phyloP scores from a whole-genome alignment of 2,113 vertebrate genomes.

The Eolophus roseicapilla region DNA sequence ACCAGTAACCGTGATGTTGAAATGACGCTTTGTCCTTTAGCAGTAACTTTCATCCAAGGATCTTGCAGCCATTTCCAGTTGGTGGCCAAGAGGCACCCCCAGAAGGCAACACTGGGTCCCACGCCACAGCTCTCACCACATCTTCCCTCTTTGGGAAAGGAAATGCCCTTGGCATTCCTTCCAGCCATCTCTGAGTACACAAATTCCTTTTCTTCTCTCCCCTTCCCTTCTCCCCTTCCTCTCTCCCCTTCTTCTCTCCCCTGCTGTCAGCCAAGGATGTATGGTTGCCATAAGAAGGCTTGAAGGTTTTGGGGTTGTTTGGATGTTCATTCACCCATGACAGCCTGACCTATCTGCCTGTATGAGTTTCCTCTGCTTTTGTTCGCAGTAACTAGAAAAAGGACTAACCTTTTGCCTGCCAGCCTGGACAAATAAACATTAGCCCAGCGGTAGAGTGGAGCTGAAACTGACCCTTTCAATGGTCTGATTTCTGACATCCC shows the following conservation, averaged over 20 bases:
- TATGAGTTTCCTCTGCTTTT: neutral
- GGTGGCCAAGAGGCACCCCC: neutral
- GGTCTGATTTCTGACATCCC: neutral
- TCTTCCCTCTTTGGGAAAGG: neutral
- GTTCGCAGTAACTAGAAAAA: neutral
- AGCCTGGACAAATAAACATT: constrained; percentile 32
- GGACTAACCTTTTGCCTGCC: constrained; percentile 28
- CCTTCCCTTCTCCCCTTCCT: no score
- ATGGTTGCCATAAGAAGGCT: neutral
- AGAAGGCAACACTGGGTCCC: neutral
- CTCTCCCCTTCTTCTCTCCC: neutral
- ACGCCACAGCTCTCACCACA: neutral
- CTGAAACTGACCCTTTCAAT: neutral
- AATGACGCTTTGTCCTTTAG: neutral
- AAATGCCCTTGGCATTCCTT: neutral
- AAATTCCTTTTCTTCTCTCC: neutral
- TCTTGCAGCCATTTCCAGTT: neutral
- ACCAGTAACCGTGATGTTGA: neutral
- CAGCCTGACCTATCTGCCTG: neutral
- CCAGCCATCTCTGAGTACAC: constrained; percentile 19
- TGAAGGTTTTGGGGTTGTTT: constrained; percentile 14
- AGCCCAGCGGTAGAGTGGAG: neutral
- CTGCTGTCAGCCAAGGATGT: neutral
- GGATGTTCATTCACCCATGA: neutral
- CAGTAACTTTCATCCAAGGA: neutral